Evolutionary conservation across 2,113 vertebrate species (phyloP).

Genomic region (Alouatta palliata): DNA sequence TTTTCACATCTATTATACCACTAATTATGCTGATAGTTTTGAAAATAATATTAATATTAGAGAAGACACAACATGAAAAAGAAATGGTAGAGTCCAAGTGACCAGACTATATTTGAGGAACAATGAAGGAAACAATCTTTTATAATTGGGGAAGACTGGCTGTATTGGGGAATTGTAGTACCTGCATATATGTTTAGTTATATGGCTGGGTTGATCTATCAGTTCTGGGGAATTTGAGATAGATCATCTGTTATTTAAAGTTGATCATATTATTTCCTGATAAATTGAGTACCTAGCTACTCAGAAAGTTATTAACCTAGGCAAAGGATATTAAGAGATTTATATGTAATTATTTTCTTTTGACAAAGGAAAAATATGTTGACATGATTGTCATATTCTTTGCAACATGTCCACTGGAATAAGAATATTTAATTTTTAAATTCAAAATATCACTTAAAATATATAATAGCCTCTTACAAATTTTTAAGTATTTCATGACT

Average conservation of each 20-base stretch:
- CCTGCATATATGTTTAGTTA: not conserved
- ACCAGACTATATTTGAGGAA: not conserved
- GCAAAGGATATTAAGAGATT: not conserved
- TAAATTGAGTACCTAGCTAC: not conserved
- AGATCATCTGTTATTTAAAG: not conserved
- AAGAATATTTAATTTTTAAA: conserved; percentile 56
- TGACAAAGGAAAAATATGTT: conserved; percentile 12
- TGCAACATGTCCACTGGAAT: not conserved
- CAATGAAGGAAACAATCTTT: not conserved
- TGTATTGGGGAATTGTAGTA: not conserved
- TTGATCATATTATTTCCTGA: not conserved
- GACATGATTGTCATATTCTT: conserved; percentile 9
- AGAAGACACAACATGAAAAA: not conserved
- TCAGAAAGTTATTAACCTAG: not conserved
- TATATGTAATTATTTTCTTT: conserved; percentile 27
- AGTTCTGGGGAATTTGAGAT: not conserved
- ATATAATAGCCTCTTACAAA: conserved; percentile 51
- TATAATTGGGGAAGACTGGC: not conserved
- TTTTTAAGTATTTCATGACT: conserved; percentile 68
- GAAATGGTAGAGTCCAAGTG: not conserved
- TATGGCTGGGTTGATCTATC: not conserved
- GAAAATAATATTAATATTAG: not conserved
- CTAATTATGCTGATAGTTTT: not conserved
- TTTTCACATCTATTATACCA: not conserved
- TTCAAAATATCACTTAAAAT: conserved; percentile 68